Evolutionary conservation across 2,888 invertebrate species (phyloP), one percentile per base, ranked within the genome.

Genomic region (Pharmacophagus antenor): DNA sequence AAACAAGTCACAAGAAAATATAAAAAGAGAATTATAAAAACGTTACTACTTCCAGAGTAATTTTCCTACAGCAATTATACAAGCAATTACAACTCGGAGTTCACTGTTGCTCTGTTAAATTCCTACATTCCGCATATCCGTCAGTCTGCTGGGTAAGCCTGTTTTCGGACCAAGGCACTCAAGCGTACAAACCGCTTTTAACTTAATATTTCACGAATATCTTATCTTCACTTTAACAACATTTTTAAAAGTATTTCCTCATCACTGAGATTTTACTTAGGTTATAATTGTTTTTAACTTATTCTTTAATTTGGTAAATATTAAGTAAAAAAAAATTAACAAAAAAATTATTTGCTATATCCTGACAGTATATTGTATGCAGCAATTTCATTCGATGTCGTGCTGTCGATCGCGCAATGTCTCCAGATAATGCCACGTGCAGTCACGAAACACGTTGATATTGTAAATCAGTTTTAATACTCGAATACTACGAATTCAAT

Each of bases 1-100:
- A n/a, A 37, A 37, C n/a, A 37, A 8, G 15, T 37, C 10, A 10
- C 27, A 27, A 2, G 5, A 4, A 37, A 3, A n/a, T 1, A 5
- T n/a, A 15, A 1, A 37, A 8, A n/a, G 15, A 37, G 18, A 44
- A 20, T 18, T 42, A 42, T 20, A 0, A 44, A 44, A 44, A 44
- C 18, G 18, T 44, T 44, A 5, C 18, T 44, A 71, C 71, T 70
- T 69, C 67, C 68, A 69, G 67, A 74, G 76, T 70, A 73, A 75
- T 77, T 73, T 70, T 70, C 70, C 74, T 67, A 63, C 64, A 73
- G 72, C 74, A 79, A 81, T 83, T 84, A 80, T 71, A 73, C 70
- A 70, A 65, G 73, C 76, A 84, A 85, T 84, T 84, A 84, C 84
- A 80, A 79, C 67, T 74, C 63, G 69, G 66, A 67, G 68, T 72